Percentiles rank a stretch among this genome's conserved stretches.
Evolutionary conservation across 92 coral and sea anemone species (phyloP).

Genomic region (Heteractis magnifica): DNA sequence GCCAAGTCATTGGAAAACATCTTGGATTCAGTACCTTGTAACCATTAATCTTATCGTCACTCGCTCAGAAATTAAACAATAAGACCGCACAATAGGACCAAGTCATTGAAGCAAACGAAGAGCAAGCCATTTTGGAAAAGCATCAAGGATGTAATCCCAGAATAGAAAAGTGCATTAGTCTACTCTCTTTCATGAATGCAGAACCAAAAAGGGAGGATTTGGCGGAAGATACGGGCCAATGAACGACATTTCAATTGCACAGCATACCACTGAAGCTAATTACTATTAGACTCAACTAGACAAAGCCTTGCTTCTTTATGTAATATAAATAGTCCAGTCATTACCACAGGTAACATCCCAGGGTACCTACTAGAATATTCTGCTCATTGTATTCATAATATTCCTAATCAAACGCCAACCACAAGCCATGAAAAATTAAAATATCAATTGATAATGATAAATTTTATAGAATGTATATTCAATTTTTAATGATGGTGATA

Average conservation of each 20-base stretch:
- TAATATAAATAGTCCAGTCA: too few species aligned
- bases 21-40: not conserved
- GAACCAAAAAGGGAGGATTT: not conserved
- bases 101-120: not conserved
- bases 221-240: slow-evolving; percentile 7
- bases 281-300: not conserved
- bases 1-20: not conserved
- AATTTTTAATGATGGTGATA: too few species aligned
- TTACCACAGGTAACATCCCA: too few species aligned
- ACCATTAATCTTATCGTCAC: not conserved
- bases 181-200: not conserved
- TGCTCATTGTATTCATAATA: too few species aligned
- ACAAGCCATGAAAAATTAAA: too few species aligned
- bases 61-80: not conserved
- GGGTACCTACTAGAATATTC: too few species aligned
- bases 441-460: too few species aligned
- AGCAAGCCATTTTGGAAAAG: not conserved
- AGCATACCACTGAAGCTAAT: not conserved
- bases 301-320: not conserved
- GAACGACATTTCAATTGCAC: not conserved
- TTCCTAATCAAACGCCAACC: too few species aligned
- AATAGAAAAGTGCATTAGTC: not conserved
- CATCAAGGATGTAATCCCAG: not conserved
- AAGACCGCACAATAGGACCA: not conserved
- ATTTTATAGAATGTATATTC: too few species aligned